A percentile compares a stretch with the other conserved stretches of the same genome.
These are phyloP conservation scores for Dryadula phaetusa DNA, from an alignment of 2,888 invertebrate genomes.

Conservation along the genomic window DNA sequence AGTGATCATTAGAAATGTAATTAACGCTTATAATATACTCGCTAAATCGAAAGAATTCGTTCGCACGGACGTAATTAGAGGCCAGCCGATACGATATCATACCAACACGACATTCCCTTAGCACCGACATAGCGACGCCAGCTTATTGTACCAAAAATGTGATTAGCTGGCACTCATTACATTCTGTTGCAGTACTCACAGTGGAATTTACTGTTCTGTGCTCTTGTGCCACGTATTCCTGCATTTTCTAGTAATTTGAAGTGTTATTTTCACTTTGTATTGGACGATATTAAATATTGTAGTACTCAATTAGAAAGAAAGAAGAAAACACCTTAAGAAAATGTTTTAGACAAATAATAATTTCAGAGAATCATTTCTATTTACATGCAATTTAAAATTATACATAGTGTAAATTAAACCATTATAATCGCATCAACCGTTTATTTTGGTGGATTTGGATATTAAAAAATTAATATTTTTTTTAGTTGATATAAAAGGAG, in stretches of 20 bases:
- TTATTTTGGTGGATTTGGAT: too few species aligned
- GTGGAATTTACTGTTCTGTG: slow-evolving; percentile 1
- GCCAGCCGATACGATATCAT: not conserved
- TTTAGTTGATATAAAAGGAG: too few species aligned
- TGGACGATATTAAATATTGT: too few species aligned
- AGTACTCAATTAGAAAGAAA: too few species aligned
- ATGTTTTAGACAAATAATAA: too few species aligned
- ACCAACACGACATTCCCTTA: not conserved
- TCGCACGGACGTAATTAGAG: slow-evolving; percentile 4
- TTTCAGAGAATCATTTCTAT: too few species aligned
- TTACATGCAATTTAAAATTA: too few species aligned
- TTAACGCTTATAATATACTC: not conserved
- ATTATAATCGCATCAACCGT: too few species aligned
- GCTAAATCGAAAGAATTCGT: not conserved
- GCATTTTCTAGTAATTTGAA: not conserved
- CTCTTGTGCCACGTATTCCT: not conserved
- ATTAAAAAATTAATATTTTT: too few species aligned
- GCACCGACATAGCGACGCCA: not conserved
- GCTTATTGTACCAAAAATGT: slow-evolving; percentile 1
- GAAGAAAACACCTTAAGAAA: too few species aligned
- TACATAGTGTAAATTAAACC: too few species aligned
- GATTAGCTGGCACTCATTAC: not conserved
- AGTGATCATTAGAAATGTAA: not conserved
- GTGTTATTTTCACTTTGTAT: not conserved
- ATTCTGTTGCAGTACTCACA: not conserved